Evolutionary conservation across 1,140 invertebrate genomes (phyloP).

Genomic region (Apis cerana): DNA sequence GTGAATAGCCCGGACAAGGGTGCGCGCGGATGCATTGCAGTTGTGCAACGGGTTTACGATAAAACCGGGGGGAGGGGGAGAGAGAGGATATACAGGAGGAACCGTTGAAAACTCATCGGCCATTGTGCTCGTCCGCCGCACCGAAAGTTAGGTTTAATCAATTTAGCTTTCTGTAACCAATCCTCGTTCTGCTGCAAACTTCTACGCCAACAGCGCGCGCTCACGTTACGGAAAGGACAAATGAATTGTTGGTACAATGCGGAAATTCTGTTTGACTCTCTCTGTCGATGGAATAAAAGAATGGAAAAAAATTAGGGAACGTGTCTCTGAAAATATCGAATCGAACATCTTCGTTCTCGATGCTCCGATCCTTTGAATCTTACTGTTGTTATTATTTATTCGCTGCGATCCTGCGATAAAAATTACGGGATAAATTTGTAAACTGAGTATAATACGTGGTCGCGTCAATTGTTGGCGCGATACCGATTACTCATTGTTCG

Average conservation of each 20-base stretch:
- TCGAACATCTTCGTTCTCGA: too few species aligned
- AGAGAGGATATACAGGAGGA: constrained; percentile 13
- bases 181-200: constrained; percentile 39
- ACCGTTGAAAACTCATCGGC: constrained; percentile 57
- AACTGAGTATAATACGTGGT: too few species aligned
- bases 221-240: constrained; percentile 26
- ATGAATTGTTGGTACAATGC: constrained; percentile 39
- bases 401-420: too few species aligned
- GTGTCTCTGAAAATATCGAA: neutral
- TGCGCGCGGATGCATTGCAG: constrained; percentile 7
- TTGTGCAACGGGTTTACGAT: constrained; percentile 48
- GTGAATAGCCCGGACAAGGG: neutral
- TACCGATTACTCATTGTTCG: constrained; percentile 10
- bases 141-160: constrained; percentile 63
- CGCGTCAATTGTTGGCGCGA: neutral
- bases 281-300: neutral
- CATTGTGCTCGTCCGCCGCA: constrained; percentile 42
- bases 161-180: constrained; percentile 54
- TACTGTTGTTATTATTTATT: too few species aligned
- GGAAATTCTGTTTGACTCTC: constrained; percentile 2
- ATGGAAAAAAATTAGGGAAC: neutral
- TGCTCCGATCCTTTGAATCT: too few species aligned
- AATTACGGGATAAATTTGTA: too few species aligned
- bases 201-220: constrained; percentile 3
- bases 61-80: neutral